A percentile compares a stretch with the other conserved stretches of the same genome.
phyloP scores from a whole-genome alignment of 2,888 invertebrate species.

The Cephus sareptanus region DNA sequence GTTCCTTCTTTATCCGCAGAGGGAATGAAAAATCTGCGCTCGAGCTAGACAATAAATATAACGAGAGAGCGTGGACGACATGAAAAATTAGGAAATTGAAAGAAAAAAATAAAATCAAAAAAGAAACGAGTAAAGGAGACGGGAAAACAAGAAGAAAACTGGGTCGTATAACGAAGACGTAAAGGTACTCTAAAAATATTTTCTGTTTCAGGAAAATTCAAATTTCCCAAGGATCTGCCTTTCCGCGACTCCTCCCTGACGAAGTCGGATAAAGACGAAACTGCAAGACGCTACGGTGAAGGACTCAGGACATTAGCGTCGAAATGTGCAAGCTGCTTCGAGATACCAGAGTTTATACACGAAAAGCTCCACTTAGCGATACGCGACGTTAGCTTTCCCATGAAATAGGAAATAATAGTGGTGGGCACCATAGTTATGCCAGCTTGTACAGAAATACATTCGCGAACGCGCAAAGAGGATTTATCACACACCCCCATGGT shows the following conservation, averaged over 20 bases:
- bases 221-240: neutral
- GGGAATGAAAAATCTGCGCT: constrained; percentile 16
- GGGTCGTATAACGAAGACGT: neutral
- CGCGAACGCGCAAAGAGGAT: neutral
- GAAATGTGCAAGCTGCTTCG: neutral
- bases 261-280: neutral
- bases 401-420: neutral
- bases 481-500: neutral
- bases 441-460: neutral
- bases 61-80: constrained; percentile 11
- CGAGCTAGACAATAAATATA: constrained; percentile 18
- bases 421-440: neutral
- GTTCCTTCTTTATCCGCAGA: too few relatives aligned
- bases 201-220: neutral
- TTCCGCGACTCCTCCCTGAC: neutral
- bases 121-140: neutral
- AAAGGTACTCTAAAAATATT: neutral
- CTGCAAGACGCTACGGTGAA: neutral
- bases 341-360: neutral
- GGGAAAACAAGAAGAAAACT: neutral
- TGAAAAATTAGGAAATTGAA: neutral
- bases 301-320: neutral
- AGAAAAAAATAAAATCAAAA: too few relatives aligned
- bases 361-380: neutral
- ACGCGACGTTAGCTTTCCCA: neutral